These are phyloP conservation scores for Loxodonta africana DNA, from an alignment of 2,113 vertebrate genomes.

Conservation along the genomic window DNA sequence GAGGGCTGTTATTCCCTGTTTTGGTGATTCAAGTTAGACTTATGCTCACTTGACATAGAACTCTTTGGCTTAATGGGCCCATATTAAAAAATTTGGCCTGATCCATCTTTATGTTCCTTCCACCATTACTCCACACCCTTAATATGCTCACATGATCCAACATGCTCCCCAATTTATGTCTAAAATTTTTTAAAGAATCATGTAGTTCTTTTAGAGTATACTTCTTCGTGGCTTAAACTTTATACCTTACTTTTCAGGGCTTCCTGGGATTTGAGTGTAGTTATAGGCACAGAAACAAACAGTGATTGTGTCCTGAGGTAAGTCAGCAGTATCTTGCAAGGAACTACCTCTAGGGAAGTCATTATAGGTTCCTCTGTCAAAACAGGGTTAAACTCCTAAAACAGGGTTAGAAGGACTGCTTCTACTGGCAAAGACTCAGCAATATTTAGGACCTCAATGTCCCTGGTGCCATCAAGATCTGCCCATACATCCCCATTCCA, in stretches of 20 bases:
- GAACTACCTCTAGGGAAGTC: background rate
- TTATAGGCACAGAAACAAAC: background rate
- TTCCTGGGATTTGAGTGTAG: background rate
- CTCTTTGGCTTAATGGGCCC: too few species aligned
- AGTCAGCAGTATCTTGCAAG: background rate
- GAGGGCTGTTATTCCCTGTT: too few species aligned
- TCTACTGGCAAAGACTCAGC: background rate
- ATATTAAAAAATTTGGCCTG: too few species aligned
- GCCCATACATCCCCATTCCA: background rate
- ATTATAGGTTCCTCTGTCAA: background rate
- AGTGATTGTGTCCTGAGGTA: background rate
- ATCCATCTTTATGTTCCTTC: too few species aligned
- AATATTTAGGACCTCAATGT: background rate
- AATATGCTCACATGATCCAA: too few species aligned
- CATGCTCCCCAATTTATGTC: too few species aligned
- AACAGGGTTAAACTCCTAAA: background rate
- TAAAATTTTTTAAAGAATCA: background rate
- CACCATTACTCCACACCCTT: too few species aligned
- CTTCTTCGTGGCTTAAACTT: background rate
- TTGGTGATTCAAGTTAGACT: too few species aligned
- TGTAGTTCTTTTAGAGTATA: background rate
- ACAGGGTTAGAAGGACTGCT: background rate
- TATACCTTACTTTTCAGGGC: background rate
- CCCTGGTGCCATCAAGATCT: background rate
- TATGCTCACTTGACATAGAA: too few species aligned